Conservation (phyloP, 37 sponge, comb jelly and placozoan species). For the Hexactinellida sp. region DNA sequence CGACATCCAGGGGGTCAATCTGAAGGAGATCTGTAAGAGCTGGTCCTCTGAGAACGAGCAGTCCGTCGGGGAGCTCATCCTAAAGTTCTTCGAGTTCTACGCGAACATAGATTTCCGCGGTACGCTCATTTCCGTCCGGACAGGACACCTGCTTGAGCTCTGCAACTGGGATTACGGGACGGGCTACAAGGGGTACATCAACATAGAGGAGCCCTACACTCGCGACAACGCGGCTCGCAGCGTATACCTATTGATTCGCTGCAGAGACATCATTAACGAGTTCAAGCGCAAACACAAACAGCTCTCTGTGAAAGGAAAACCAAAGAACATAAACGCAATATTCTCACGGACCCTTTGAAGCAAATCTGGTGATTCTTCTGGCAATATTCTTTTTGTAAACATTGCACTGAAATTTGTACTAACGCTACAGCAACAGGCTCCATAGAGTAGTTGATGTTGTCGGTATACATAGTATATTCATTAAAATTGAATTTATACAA, state of each 20-base stretch:
- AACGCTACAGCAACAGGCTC: neutral
- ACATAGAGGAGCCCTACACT: neutral
- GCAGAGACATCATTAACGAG: neutral
- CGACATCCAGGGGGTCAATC: neutral
- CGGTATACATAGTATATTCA: neutral
- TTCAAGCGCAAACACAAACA: neutral
- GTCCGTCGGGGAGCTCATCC: neutral
- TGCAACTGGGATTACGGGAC: neutral
- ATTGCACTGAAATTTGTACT: neutral
- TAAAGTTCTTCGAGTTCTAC: neutral
- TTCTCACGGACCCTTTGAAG: neutral
- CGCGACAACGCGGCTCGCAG: neutral
- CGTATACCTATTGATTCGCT: neutral
- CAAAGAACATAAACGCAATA: neutral
- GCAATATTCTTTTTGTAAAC: neutral
- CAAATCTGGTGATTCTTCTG: neutral
- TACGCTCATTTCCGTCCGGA: neutral
- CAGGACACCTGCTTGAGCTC: neutral
- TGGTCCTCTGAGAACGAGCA: neutral
- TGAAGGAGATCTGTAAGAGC: neutral
- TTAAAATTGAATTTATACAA: neutral
- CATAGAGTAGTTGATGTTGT: neutral
- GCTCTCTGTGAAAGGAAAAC: neutral
- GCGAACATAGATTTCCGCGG: neutral
- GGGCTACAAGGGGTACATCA: conserved; percentile 14